Conservation (phyloP, 53 echinoderm and acorn worm species). For the Stichopus horrens region DNA sequence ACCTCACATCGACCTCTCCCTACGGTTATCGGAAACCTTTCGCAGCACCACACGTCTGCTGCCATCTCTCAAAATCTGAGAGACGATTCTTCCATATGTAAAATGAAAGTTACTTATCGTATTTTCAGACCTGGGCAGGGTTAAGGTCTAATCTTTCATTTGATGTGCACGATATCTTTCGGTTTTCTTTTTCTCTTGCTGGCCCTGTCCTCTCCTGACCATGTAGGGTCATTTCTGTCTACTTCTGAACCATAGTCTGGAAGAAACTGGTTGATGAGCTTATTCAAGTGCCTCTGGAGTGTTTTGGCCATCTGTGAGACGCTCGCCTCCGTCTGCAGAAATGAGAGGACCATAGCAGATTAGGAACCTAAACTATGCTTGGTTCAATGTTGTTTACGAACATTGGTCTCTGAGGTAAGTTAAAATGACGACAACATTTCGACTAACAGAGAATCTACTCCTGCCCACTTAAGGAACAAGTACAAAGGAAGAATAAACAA, state of each 20-base stretch:
- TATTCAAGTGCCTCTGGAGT: constrained; percentile 32
- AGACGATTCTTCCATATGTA: not conserved
- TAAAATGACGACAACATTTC: too few species aligned
- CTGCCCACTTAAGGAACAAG: too few species aligned
- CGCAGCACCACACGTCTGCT: too few species aligned
- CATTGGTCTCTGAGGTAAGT: too few species aligned
- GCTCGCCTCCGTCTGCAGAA: constrained; percentile 23
- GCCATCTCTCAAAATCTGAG: not conserved
- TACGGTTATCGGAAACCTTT: too few species aligned
- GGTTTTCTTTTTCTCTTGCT: constrained; percentile 61
- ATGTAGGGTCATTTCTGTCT: constrained; percentile 42
- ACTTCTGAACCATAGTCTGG: constrained; percentile 34
- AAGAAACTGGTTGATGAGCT: constrained; percentile 27
- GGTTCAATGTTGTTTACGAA: too few species aligned
- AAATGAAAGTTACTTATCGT: not conserved
- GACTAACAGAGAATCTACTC: too few species aligned
- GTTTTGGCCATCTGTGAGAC: constrained; percentile 47
- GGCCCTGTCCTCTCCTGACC: constrained; percentile 54
- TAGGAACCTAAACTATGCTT: not conserved
- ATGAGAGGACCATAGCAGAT: not conserved
- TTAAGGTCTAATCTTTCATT: constrained; percentile 21
- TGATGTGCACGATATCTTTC: constrained; percentile 66
- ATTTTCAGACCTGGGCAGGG: not conserved
- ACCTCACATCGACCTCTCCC: too few species aligned
- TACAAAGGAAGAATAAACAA: too few species aligned